Conservation (phyloP, 2,888 invertebrate genomes). For the Pristionchus maxplancki region DNA sequence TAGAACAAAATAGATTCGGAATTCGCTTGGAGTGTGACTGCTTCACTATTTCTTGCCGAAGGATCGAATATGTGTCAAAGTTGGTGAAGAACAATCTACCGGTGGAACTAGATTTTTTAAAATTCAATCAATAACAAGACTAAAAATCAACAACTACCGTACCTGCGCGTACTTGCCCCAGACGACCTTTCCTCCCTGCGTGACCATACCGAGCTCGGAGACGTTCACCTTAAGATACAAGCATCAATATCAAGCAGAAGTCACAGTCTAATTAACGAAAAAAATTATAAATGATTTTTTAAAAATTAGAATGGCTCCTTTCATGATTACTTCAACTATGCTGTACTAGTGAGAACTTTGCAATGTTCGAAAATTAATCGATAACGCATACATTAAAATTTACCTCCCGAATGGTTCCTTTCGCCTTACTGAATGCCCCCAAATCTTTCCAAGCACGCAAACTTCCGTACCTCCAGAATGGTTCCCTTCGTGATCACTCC, state of each 20-base stretch:
- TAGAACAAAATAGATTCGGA: neutral
- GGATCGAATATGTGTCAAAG: no score
- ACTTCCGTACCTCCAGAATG: conserved; percentile 66
- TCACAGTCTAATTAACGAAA: neutral
- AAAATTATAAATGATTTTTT: no score
- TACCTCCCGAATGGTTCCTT: no score
- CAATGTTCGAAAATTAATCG: no score
- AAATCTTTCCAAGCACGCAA: no score
- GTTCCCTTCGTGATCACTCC: conserved; percentile 93
- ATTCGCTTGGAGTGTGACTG: no score
- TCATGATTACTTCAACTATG: no score
- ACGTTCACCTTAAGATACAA: conserved; percentile 85
- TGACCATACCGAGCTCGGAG: conserved; percentile 97
- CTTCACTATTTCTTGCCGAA: no score
- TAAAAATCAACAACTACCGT: neutral
- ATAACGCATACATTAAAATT: no score
- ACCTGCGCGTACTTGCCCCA: conserved; percentile 97
- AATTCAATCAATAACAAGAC: neutral
- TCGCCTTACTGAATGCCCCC: no score
- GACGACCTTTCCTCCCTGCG: conserved; percentile 94
- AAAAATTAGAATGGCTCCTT: no score
- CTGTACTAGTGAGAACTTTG: no score
- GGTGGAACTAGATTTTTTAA: neutral
- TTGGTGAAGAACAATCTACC: neutral
- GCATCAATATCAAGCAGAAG: neutral